Evolutionary conservation across 2,113 vertebrate species (phyloP), one percentile per base, ranked within the genome.

Genomic region (Cnemophilus loriae): DNA sequence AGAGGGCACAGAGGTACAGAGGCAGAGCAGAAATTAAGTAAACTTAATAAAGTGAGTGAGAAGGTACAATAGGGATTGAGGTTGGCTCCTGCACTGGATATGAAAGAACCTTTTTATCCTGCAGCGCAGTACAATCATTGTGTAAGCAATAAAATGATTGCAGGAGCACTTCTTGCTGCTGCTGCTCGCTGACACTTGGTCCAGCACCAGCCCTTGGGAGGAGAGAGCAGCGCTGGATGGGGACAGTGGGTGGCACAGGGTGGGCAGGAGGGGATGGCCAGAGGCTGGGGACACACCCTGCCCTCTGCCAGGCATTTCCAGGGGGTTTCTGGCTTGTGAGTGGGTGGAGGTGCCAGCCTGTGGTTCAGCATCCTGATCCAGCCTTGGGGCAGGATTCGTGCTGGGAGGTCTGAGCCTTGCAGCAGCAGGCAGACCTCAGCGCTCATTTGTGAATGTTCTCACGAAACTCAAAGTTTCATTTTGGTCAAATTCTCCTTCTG

Each of bases 11-110:
- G 93, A 97, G 92, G 94, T 96, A 96, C 89, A 94, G 89, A 91
- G 78, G 92, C 92, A 94, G 87, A 96, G 95, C 74, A 95, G 92
- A 96, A 97, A 97, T 97, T 91, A 97, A 97, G 95, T 94, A 96
- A 97, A 97, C 96, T 94, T 96, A 97, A 96, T 96, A 97, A 97
- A 97, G 81, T 93, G 87, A 96, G 76, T 79, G 94, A 88, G 87
- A 91, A 92, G 87, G 86, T 95, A 90, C 87, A 96, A 87, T 32
- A 32, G 79, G 82, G 93, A 94, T 90, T 93, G 90, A 96, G 84
- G 49, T 65, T 94, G 94, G 87, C 90, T 94, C 89, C 87, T 90
- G 63, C 70, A 73, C 78, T 91, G 82, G 86, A 73, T 94, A 87
- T 79, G 90, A 96, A 92, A 93, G 95, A 94, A 84, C 69, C 90